A percentile compares a stretch with the other conserved stretches of the same genome.
Conservation (phyloP, 92 coral and sea anemone species). For the Chrysogorgia sp. region DNA sequence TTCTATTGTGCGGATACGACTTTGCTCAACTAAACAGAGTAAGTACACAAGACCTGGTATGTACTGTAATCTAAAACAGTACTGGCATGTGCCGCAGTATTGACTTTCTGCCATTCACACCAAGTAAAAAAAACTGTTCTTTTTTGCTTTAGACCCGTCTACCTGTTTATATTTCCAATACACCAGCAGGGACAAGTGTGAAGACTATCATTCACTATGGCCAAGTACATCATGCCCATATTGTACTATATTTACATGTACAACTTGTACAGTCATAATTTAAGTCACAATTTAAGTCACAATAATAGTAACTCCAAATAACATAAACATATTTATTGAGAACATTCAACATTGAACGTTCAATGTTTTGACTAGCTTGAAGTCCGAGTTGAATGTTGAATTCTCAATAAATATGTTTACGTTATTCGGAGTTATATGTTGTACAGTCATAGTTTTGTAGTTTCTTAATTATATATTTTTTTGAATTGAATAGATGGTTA, state of each 20-base stretch:
- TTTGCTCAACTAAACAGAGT: constrained; percentile 81
- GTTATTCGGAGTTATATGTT: too few species aligned
- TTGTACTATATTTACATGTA: too few species aligned
- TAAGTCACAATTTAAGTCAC: not conserved
- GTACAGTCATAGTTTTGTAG: not conserved
- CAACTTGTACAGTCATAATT: too few species aligned
- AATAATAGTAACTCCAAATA: not conserved
- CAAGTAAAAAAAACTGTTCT: not conserved
- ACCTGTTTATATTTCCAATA: constrained; percentile 81
- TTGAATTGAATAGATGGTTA: constrained; percentile 64
- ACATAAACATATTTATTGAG: too few species aligned
- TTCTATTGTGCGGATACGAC: constrained; percentile 82
- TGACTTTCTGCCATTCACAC: not conserved
- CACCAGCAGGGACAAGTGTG: constrained; percentile 91
- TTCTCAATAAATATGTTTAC: too few species aligned
- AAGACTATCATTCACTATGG: constrained; percentile 80
- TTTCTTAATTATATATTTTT: not conserved
- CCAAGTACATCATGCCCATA: constrained; percentile 45
- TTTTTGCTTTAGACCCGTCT: constrained; percentile 74
- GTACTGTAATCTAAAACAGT: not conserved
- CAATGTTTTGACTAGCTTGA: too few species aligned
- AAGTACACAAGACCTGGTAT: not conserved
- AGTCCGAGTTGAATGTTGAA: too few species aligned
- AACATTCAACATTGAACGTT: not conserved
- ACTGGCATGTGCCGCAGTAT: not conserved